Base-by-base conservation (phyloP, 2,113 vertebrate species). In the Calonectris borealis region DNA sequence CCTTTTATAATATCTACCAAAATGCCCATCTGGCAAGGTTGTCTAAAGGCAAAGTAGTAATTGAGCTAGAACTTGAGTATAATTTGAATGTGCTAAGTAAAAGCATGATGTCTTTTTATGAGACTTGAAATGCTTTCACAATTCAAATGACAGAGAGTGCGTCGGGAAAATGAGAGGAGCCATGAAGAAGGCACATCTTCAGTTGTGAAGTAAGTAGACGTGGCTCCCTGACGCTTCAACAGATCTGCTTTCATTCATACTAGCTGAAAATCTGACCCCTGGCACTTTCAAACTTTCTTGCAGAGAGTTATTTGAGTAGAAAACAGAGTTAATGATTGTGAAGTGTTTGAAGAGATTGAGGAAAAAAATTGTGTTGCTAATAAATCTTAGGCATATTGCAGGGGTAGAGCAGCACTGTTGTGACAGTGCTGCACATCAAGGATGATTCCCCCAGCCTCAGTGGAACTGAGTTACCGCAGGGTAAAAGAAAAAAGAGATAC, bases 401-500 rank as follows among this genome's bases (percentile, higher is more conserved):
- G 62, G 31, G 61, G 68, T 70, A 24, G 52, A 65, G 65, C 69
- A 68, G 44, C 61, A 29, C 40, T 66, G 38, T 54, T n/a, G 27
- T 65, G 65, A 83, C 25, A 88, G 66, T 17, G 55, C 49, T 66
- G 40, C 44, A 69, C 57, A 95, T 93, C 83, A 93, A 93, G 72
- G 68, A 62, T 60, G 83, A 83, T 88, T 90, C 22, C 9, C 9
- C 9, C 54, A 49, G 38, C 83, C 88, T 93, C 95, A 13, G 76
- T 55, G 88, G 88, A 70, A 38, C 68, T n/a, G 46, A 79, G 48
- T 40, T 93, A 83, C 84, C 78, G 58, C 66, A 29, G 84, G 81
- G 78, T 93, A 85, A 87, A 96, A 80, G 81, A 89, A 89, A 81
- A 95, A 82, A 92, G 83, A 89, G 52, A 84, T 83, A 29, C 46